These are phyloP conservation scores for Lophura swinhoii DNA, from an alignment of 2,797 vertebrate species.

Conservation along the genomic window DNA sequence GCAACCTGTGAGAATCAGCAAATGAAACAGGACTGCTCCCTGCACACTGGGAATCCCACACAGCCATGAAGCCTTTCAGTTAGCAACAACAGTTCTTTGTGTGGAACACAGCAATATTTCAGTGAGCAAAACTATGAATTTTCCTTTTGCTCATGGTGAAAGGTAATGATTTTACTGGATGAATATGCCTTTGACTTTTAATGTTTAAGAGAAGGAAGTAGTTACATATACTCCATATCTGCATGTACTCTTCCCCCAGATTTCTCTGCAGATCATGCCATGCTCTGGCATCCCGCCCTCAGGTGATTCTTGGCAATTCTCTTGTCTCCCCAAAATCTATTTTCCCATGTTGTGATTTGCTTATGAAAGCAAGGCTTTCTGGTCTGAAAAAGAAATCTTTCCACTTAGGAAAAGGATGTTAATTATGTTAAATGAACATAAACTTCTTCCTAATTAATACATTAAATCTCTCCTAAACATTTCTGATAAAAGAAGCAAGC, in stretches of 20 bases:
- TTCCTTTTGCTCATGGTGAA: constrained; percentile 26
- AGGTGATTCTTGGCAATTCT: background rate
- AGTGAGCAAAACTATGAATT: constrained; percentile 16
- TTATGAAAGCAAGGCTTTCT: constrained; percentile 8
- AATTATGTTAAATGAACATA: constrained; percentile 61
- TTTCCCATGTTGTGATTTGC: constrained; percentile 23
- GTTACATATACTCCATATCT: background rate
- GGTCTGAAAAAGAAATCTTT: constrained; percentile 49
- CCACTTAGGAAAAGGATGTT: constrained; percentile 25
- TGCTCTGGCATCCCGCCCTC: background rate
- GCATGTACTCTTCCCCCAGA: background rate
- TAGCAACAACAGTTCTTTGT: constrained; percentile 25
- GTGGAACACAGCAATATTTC: background rate
- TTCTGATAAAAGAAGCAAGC: constrained; percentile 50
- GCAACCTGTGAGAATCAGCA: background rate
- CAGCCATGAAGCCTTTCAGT: background rate
- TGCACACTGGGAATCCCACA: background rate
- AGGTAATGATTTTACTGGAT: constrained; percentile 41
- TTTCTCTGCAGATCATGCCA: background rate
- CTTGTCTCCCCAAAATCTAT: background rate
- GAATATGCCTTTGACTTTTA: constrained; percentile 1
- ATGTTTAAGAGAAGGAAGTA: background rate
- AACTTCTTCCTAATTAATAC: constrained; percentile 65
- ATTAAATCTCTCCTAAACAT: constrained; percentile 58
- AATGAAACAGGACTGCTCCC: background rate